Percentiles rank a stretch among this genome's conserved stretches.
Evolutionary conservation across 23 tunicate species (phyloP).

Genomic region (Styela clava): DNA sequence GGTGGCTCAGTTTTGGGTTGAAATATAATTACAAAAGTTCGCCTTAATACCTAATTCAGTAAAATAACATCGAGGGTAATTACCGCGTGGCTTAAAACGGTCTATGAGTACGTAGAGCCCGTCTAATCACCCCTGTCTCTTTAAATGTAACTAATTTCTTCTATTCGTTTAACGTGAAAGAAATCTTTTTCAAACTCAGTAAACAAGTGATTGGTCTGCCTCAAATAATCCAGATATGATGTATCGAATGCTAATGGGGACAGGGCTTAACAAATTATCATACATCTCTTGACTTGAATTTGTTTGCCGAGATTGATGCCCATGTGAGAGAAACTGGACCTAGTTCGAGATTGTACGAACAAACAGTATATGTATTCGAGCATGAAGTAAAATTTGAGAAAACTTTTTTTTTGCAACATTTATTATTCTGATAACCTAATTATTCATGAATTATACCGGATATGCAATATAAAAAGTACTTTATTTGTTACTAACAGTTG

Average conservation of each 20-base stretch:
- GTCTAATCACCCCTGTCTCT: background rate
- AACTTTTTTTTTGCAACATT: too few relatives aligned
- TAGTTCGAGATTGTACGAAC: too few relatives aligned
- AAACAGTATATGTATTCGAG: too few relatives aligned
- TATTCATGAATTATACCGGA: too few relatives aligned
- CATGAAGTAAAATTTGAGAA: too few relatives aligned
- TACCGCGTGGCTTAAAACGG: too few relatives aligned
- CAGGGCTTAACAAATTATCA: constrained; percentile 7
- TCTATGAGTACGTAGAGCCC: background rate
- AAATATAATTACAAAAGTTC: background rate
- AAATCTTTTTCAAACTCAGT: background rate
- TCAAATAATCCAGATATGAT: constrained; percentile 23
- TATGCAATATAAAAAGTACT: too few relatives aligned
- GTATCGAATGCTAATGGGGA: constrained; percentile 29
- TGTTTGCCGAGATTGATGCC: background rate
- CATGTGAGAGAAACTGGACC: too few relatives aligned
- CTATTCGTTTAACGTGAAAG: background rate
- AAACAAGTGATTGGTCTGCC: background rate
- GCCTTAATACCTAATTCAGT: background rate
- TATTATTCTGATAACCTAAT: too few relatives aligned
- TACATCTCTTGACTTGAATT: background rate
- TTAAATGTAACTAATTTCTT: background rate
- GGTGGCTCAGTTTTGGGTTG: background rate
- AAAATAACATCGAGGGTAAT: background rate
- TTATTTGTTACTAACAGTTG: too few relatives aligned